phyloP scores from a whole-genome alignment of 2,888 invertebrate species.

The Sphaerophoria rueppellii region DNA sequence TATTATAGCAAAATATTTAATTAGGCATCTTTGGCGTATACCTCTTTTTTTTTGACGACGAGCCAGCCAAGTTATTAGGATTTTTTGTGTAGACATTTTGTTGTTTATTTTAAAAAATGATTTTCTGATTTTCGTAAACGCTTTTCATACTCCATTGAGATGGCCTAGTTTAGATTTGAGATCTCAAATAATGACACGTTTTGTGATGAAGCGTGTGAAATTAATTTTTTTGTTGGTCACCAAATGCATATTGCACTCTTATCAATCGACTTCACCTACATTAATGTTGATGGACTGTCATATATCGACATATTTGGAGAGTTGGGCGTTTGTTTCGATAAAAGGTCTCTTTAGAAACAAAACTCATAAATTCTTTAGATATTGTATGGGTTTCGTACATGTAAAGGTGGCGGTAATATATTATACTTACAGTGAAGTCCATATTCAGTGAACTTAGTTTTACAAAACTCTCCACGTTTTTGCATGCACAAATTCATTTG shows the following conservation, averaged over 20 bases:
- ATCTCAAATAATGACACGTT: constrained; percentile 8
- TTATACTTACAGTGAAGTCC: not conserved
- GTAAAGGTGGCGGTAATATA: not conserved
- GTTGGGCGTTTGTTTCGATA: constrained; percentile 31
- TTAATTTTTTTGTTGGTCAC: constrained; percentile 35
- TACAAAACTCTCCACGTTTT: too few species aligned
- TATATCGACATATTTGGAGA: not conserved
- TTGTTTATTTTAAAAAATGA: constrained; percentile 3
- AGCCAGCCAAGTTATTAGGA: constrained; percentile 43
- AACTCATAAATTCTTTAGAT: not conserved
- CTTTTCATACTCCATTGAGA: constrained; percentile 18
- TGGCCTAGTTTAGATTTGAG: constrained; percentile 63
- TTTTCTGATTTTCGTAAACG: constrained; percentile 16
- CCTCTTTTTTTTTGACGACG: constrained; percentile 19
- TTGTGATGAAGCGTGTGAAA: not conserved
- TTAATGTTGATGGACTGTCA: constrained; percentile 45
- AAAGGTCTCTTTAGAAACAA: constrained; percentile 43
- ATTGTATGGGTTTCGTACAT: constrained; percentile 24
- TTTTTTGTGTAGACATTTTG: not conserved
- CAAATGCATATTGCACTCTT: constrained; percentile 51
- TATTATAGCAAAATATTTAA: constrained; percentile 49
- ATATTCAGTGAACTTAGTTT: not conserved
- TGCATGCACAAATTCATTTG: too few species aligned
- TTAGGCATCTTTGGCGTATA: constrained; percentile 48
- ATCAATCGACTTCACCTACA: constrained; percentile 65